Evolutionary conservation across 2,888 invertebrate species (phyloP), one percentile per base, ranked within the genome.

Genomic region (Toxonevra muliebris): DNA sequence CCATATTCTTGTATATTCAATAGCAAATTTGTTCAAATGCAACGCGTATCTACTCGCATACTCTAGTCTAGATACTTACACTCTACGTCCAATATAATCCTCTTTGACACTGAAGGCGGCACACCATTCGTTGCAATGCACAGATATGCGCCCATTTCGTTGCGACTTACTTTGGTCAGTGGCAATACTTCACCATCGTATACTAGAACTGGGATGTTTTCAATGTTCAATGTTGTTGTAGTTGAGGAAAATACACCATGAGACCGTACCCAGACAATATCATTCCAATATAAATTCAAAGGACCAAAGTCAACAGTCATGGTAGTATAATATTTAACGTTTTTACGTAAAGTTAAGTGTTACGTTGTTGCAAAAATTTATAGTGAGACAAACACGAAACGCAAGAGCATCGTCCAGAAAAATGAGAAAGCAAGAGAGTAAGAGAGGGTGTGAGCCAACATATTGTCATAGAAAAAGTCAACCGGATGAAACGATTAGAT

Each of bases 51-150:
- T 20, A n/a, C 40, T 30, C 30, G 30, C 30, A 30, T 30, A 30
- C 7, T 30, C 30, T 4, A 30, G 30, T 11, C 17, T 69, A 64
- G 68, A 3, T 71, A 83, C 85, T 85, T 79, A 95, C 95, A 95
- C 88, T 95, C 95, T 73, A 95, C 95, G 83, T 95, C 95, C 68
- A 95, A 91, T 80, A 93, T 94, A 87, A 95, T 95, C 83, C 95
- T 89, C 87, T 95, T 96, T 86, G 95, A 95, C 82, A 95, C 95
- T 48, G 95, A 94, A 61, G 95, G 95, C 48, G 95, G 95, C 30
- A 95, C 93, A 54, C 94, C 93, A 83, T 95, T 95, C 79, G 93
- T 85, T 74, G 85, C 85, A 73, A 85, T 85, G 77, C 85, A 86
- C 64, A 86, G 78, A 80, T 86, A 86, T 65, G 85, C 85, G 69